Evolutionary conservation across 2,797 vertebrate genomes (phyloP), one percentile per base, ranked within the genome.

Genomic region (Cryptoblepharus egeriae): DNA sequence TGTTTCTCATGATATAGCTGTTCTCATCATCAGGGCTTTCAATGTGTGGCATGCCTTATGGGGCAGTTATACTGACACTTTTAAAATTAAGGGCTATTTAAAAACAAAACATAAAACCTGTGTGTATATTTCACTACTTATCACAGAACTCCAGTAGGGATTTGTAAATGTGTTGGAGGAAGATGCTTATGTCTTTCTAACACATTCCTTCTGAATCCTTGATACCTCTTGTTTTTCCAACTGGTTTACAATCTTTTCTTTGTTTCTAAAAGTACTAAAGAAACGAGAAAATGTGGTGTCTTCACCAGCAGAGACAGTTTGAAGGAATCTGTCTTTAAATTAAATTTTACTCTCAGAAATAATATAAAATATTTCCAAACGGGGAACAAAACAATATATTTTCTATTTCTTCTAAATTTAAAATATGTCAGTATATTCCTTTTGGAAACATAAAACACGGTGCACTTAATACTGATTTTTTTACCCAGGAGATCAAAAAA

Each of bases 391-490:
- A 32, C 26, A 79, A n/a, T 35, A 55, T 9, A 30, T 57, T 81
- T 65, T 55, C 61, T 39, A 39, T 37, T 37, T 57, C 79, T 60
- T 72, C 60, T 63, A 80, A 72, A 72, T 80, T 81, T 74, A 74
- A 58, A 39, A 61, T 37, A 35, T 49, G 26, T 30, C 35, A n/a
- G 32, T 75, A 58, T 60, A 28, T 74, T 73, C 79, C 6, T 39
- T 49, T 74, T 39, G 30, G 30, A 39, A 74, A 65, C 42, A 74
- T 37, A 69, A 64, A 80, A 60, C 37, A 35, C 57, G 52, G 71
- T 28, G 26, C 45, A 52, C 32, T 81, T 74, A 74, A 74, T 55
- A 81, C 74, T 74, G 79, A 81, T 79, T 79, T 79, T n/a, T 65
- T 74, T n/a, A 74, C 45, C 39, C 70, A 74, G 39, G 49, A 64